phyloP scores from a whole-genome alignment of 1,140 invertebrate species.

The Drosophila varians region DNA sequence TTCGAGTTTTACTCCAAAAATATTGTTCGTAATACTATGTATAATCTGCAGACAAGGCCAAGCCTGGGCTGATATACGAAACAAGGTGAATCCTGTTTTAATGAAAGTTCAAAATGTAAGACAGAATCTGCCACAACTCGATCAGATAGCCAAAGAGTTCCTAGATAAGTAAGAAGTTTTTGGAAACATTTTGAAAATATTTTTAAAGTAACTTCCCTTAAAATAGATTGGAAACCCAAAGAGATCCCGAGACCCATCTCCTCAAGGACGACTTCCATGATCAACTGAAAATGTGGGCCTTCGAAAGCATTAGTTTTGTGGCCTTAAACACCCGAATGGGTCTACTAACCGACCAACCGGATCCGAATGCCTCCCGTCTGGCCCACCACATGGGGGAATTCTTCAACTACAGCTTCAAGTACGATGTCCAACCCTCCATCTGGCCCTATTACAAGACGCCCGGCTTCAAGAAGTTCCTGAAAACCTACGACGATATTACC shows the following conservation, averaged over 20 bases:
- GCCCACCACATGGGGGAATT: slow-evolving; percentile 86
- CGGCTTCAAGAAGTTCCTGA: slow-evolving; percentile 85
- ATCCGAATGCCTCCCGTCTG: slow-evolving; percentile 83
- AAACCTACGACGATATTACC: slow-evolving; percentile 81
- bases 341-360: slow-evolving; percentile 84
- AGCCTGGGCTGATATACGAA: slow-evolving; percentile 63
- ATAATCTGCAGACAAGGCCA: slow-evolving; percentile 55
- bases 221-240: slow-evolving; percentile 85
- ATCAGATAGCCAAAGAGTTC: slow-evolving; percentile 67
- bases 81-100: slow-evolving; percentile 71
- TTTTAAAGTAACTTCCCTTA: neutral
- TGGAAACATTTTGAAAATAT: neutral
- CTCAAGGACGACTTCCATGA: slow-evolving; percentile 85
- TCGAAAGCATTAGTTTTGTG: slow-evolving; percentile 89
- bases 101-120: slow-evolving; percentile 72
- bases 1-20: neutral
- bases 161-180: slow-evolving; percentile 45
- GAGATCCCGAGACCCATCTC: slow-evolving; percentile 84
- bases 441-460: slow-evolving; percentile 87
- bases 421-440: slow-evolving; percentile 87
- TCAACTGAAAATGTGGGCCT: slow-evolving; percentile 88
- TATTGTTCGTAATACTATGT: neutral
- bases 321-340: slow-evolving; percentile 85
- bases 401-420: slow-evolving; percentile 83
- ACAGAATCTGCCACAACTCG: slow-evolving; percentile 58